Conservation (phyloP, 2,888 invertebrate genomes). For the Meloe dianella region DNA sequence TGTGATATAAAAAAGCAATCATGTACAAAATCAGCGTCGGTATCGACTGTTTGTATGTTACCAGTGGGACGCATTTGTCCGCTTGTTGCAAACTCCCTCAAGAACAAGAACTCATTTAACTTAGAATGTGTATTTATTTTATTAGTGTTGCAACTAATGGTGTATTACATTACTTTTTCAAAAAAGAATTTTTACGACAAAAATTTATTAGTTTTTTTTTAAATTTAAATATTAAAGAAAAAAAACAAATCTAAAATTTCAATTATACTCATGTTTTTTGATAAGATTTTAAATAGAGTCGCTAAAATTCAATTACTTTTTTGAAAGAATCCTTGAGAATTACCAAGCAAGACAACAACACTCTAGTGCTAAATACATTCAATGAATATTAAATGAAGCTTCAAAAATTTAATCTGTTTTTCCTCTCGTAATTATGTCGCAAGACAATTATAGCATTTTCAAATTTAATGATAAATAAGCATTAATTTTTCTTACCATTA, state of each 20-base stretch:
- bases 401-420: conserved; percentile 37
- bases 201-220: too few species aligned
- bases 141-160: conserved; percentile 59
- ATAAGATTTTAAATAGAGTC: conserved; percentile 24
- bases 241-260: neutral
- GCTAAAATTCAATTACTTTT: conserved; percentile 20
- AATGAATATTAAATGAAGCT: conserved; percentile 41
- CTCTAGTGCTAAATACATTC: conserved; percentile 38
- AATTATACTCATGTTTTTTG: conserved; percentile 15
- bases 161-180: conserved; percentile 53
- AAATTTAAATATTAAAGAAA: neutral
- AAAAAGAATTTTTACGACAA: conserved; percentile 41
- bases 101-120: conserved; percentile 61
- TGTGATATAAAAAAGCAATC: conserved; percentile 62
- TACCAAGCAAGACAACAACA: conserved; percentile 28
- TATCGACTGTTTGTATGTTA: conserved; percentile 61
- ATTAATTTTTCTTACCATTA: too few species aligned
- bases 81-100: conserved; percentile 56
- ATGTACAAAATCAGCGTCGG: conserved; percentile 60
- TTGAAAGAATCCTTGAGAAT: conserved; percentile 2
- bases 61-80: conserved; percentile 61
- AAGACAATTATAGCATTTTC: neutral
- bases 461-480: neutral
- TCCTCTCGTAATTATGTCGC: conserved; percentile 30
- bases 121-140: conserved; percentile 62